Evolutionary conservation across 1,140 invertebrate genomes (phyloP).

Genomic region (Trichonephila clavata): DNA sequence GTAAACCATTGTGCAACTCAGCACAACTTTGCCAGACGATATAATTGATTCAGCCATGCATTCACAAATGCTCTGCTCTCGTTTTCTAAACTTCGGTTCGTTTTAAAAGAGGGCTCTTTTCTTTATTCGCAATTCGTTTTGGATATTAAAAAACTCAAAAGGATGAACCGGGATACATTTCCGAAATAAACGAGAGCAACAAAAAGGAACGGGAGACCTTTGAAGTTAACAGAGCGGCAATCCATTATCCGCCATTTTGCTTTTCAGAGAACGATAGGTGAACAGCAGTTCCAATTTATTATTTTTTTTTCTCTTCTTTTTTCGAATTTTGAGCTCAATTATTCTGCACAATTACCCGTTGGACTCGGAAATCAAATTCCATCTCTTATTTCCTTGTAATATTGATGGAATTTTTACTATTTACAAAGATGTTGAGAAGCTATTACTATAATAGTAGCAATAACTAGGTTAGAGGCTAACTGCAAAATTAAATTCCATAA

Average conservation of each 20-base stretch:
- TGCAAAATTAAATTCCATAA: background rate
- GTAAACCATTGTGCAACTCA: slow-evolving; percentile 74
- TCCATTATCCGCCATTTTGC: slow-evolving; percentile 68
- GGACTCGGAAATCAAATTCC: background rate
- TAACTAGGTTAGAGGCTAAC: background rate
- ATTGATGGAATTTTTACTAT: background rate
- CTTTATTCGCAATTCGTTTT: slow-evolving; percentile 72
- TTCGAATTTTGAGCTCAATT: slow-evolving; percentile 50
- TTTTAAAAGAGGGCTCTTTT: slow-evolving; percentile 65
- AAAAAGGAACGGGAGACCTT: slow-evolving; percentile 65
- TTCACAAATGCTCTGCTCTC: slow-evolving; percentile 58
- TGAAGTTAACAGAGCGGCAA: slow-evolving; percentile 73
- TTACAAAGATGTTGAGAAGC: background rate
- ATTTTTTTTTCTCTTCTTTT: background rate
- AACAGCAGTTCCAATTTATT: slow-evolving; percentile 61
- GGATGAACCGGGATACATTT: slow-evolving; percentile 73
- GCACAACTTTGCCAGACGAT: slow-evolving; percentile 59
- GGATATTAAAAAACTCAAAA: slow-evolving; percentile 71
- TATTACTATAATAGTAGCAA: background rate
- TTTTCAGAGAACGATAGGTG: slow-evolving; percentile 64
- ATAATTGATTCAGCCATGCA: slow-evolving; percentile 75
- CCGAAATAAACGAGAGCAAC: slow-evolving; percentile 47
- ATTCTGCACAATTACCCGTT: slow-evolving; percentile 70
- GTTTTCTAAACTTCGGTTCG: slow-evolving; percentile 56
- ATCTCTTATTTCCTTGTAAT: background rate